Evolutionary conservation across 2,113 vertebrate genomes (phyloP), one percentile per base, ranked within the genome.

Genomic region (Tetraodon nigroviridis): DNA sequence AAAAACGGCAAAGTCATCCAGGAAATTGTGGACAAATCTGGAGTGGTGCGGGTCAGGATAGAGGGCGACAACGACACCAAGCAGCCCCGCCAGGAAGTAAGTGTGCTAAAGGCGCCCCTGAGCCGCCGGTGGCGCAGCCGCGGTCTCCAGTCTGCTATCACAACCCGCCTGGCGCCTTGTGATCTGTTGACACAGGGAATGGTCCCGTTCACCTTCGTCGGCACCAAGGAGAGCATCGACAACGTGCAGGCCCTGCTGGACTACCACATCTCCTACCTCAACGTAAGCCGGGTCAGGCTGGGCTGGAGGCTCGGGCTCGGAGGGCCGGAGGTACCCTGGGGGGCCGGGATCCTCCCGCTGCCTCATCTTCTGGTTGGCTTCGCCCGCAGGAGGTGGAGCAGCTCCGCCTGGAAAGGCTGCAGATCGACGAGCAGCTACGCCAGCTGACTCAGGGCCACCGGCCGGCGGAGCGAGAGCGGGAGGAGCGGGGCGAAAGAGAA

Each of bases 201-300:
- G 95, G 96, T 98, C 86, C 97, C 97, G 0, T 99, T 98, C 79
- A 97, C 95, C 18, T 98, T 99, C 86, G 96, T 99, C 63, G 97
- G 97, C 75, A 99, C 96, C 45, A 98, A 97, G 85, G 97, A 98
- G 86, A 99, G 90, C 71, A 97, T 99, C 50, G 93, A 94, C 61
- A 98, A 98, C 44, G 95, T 98, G 37, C 95, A 97, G 53, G 97
- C 98, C 57, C 89, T 99, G 55, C 75, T 99, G 88, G 96, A 99
- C 57, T 98, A 99, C 79, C 97, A 98, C 88, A 96, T 98, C 17
- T 92, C 96, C 0, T 98, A 99, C 71, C 90, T 99, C 29, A 98
- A 99, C 88, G 97, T 98, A 87, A 89, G 95, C 73, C 74, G 55
- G n/a, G 6, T 2, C 12, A 4, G 20, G 48, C 22, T 11, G 4